These are phyloP conservation scores for Ispidina picta DNA, from an alignment of 2,797 vertebrate genomes.

Conservation along the genomic window DNA sequence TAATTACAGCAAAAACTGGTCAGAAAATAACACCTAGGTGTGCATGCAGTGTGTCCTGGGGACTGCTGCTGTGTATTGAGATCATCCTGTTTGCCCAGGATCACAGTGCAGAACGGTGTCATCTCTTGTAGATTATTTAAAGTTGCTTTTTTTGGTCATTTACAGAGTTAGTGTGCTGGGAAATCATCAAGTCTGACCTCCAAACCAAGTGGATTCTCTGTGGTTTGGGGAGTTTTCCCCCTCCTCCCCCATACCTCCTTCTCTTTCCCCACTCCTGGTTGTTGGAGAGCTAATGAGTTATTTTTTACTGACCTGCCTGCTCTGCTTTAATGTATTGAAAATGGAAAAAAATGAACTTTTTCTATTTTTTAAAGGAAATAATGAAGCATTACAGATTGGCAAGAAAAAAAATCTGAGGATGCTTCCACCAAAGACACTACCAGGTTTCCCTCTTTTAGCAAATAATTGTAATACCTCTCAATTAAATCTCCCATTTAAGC, in stretches of 20 bases:
- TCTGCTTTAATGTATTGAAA: background rate
- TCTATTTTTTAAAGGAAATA: background rate
- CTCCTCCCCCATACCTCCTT: background rate
- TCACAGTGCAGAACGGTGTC: background rate
- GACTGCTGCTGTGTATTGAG: background rate
- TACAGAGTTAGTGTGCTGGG: slow-evolving; percentile 24
- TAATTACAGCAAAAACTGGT: background rate
- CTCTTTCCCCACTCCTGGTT: background rate
- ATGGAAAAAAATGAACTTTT: background rate
- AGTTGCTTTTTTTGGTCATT: slow-evolving; percentile 17
- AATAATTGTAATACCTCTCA: slow-evolving; percentile 62
- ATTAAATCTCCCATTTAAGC: slow-evolving; percentile 63
- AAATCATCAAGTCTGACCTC: slow-evolving; percentile 40
- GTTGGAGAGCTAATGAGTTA: background rate
- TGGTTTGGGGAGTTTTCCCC: background rate
- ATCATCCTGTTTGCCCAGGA: background rate
- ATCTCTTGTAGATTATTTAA: slow-evolving; percentile 40
- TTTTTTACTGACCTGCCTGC: background rate
- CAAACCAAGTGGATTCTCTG: background rate
- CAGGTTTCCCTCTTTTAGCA: slow-evolving; percentile 35
- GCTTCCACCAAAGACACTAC: slow-evolving; percentile 9
- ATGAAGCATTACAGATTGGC: background rate
- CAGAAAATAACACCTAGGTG: background rate
- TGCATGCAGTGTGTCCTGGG: background rate
- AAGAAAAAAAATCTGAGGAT: slow-evolving; percentile 13